Evolutionary conservation across 2,888 invertebrate species (phyloP), one percentile per base, ranked within the genome.

Genomic region (Tipula vernalis): DNA sequence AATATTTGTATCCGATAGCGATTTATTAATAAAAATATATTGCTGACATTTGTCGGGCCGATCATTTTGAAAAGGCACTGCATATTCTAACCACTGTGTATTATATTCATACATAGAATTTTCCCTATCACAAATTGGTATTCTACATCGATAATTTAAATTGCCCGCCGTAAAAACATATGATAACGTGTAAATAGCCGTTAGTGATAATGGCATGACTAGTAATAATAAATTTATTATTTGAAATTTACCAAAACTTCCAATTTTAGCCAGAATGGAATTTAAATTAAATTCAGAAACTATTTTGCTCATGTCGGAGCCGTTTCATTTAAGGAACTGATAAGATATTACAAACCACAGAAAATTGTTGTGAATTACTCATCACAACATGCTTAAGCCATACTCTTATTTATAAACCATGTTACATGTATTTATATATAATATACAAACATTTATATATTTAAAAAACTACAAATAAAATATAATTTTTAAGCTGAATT

Each of bases 91-190:
- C 84, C 84, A 84, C n/a, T 36, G 8, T 84, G 84, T 39, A 84
- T 39, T 84, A 39, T 84, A 84, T 39, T 84, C 39, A n/a, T 36
- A 15, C 12, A 15, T n/a, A 39, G 3, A 3, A 84, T 41, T 84
- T 71, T 71, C 71, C 3, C 28, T 71, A 39, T 84, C 84, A 84
- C 84, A 84, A 39, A 3, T 13, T 39, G 84, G 39, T 3, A 84
- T 84, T 39, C 3, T 41, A 39, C 84, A 84, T 8, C 84, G 84
- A 84, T 84, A 84, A 15, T 84, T 84, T 84, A 84, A 41, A 84
- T 84, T 41, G 12, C 84, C 84, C 36, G 84, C 84, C n/a, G 84
- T 84, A 84, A 84, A 84, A 15, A 84, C n/a, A 39, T 84, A 84
- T 28, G 84, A 36, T 15, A 84, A 15, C n/a, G 39, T 39, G 39